A percentile compares a stretch with the other conserved stretches of the same genome.
phyloP scores from a whole-genome alignment of 2,113 vertebrate genomes.

The Butorides virescens region DNA sequence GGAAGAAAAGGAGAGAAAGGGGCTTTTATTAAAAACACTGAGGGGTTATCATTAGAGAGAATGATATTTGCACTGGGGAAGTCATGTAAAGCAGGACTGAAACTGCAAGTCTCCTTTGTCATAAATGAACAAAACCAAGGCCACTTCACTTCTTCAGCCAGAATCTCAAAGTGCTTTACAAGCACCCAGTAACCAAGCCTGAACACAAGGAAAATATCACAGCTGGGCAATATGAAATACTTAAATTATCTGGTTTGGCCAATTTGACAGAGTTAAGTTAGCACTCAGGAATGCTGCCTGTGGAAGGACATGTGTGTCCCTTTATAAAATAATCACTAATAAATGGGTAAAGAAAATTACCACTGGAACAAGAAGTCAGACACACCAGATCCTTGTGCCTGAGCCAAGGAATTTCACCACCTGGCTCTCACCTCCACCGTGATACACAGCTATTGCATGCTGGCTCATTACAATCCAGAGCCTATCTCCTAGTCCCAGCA shows the following conservation, averaged over 20 bases:
- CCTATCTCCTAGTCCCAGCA: background rate
- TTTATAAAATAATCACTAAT: background rate
- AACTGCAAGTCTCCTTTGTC: background rate
- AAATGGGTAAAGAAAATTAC: constrained; percentile 19
- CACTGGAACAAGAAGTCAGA: background rate
- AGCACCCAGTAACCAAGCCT: background rate
- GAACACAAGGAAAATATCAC: background rate
- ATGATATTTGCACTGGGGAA: background rate
- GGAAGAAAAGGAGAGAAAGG: constrained; percentile 1
- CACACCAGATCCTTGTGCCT: background rate
- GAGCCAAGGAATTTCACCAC: constrained; percentile 37
- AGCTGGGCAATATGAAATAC: background rate
- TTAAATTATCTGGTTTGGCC: background rate
- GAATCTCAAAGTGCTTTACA: constrained; percentile 31
- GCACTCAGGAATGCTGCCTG: background rate
- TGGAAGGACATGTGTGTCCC: background rate
- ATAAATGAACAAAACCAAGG: background rate
- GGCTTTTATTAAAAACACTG: constrained; percentile 3
- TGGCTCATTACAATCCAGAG: background rate
- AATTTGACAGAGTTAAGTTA: background rate
- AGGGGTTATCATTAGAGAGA: background rate
- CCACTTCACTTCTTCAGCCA: background rate
- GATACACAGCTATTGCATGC: background rate
- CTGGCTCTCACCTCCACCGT: constrained; percentile 2
- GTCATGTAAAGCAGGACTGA: background rate